Evolutionary conservation across 2,113 vertebrate genomes (phyloP).

Genomic region (Asarcornis scutulata): DNA sequence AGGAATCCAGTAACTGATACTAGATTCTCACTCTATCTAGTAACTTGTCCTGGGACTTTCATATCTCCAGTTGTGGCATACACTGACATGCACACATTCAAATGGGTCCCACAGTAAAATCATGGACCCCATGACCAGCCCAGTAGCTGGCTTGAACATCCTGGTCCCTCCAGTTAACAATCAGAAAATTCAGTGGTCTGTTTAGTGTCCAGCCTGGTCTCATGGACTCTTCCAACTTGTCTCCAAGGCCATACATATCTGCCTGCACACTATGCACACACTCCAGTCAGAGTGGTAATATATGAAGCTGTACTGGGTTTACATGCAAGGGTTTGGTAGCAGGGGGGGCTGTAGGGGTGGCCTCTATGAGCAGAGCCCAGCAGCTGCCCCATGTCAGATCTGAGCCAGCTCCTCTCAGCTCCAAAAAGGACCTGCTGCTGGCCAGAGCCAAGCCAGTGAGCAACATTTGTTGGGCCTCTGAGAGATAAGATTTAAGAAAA

Average conservation of each 20-base stretch:
- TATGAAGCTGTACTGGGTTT: too few species aligned
- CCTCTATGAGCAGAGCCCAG: too few species aligned
- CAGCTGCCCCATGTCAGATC: too few species aligned
- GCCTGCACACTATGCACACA: background rate
- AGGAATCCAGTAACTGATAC: background rate
- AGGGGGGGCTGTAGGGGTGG: too few species aligned
- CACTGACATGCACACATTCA: background rate
- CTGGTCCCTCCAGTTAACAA: background rate
- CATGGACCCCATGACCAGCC: background rate
- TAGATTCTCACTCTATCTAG: background rate
- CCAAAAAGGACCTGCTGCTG: too few species aligned
- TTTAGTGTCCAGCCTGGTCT: background rate
- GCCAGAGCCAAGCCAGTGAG: too few species aligned
- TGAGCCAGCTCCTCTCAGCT: too few species aligned
- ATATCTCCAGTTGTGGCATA: background rate
- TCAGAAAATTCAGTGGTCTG: background rate
- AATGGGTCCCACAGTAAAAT: fast-evolving
- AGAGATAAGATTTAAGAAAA: too few species aligned
- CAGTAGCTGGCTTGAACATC: background rate
- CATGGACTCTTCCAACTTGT: background rate
- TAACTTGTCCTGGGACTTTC: background rate
- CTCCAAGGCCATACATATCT: background rate
- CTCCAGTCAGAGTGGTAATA: background rate
- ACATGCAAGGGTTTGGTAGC: too few species aligned
- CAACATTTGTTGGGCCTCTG: too few species aligned